These are phyloP conservation scores for Potorous gilbertii DNA, from an alignment of 2,797 vertebrate genomes.

Conservation along the genomic window DNA sequence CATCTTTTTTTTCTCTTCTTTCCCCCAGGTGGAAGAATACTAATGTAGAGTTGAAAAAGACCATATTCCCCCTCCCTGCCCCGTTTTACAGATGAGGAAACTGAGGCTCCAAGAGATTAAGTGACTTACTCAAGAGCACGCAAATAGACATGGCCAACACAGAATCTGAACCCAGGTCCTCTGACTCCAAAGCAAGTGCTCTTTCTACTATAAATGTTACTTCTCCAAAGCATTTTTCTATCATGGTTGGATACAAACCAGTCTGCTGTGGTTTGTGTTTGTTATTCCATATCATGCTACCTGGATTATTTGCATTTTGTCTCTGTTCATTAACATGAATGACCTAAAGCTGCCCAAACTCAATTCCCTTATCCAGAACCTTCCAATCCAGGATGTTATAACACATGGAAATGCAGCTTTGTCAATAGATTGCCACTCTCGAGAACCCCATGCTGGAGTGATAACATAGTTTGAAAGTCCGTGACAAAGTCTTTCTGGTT, in stretches of 20 bases:
- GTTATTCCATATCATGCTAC: conserved; percentile 46
- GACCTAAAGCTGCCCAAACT: conserved; percentile 52
- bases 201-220: not conserved
- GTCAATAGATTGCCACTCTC: conserved; percentile 32
- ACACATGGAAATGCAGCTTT: not conserved
- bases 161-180: not conserved
- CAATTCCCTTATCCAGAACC: conserved; percentile 53
- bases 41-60: not conserved
- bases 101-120: not conserved
- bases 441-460: conserved; percentile 23
- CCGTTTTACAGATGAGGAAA: not conserved
- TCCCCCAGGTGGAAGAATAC: conserved; percentile 64
- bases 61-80: not conserved
- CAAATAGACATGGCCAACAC: not conserved
- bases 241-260: not conserved
- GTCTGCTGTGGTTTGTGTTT: conserved; percentile 41
- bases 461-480: conserved; percentile 35
- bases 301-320: conserved; percentile 63
- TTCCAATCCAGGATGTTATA: conserved; percentile 57
- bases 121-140: not conserved
- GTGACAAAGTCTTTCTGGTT: conserved; percentile 72
- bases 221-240: conserved; percentile 9
- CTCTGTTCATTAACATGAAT: conserved; percentile 66
- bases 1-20: not conserved
- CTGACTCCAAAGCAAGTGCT: not conserved